Evolutionary conservation across 2,113 vertebrate species (phyloP).

Genomic region (Isichthys henryi): DNA sequence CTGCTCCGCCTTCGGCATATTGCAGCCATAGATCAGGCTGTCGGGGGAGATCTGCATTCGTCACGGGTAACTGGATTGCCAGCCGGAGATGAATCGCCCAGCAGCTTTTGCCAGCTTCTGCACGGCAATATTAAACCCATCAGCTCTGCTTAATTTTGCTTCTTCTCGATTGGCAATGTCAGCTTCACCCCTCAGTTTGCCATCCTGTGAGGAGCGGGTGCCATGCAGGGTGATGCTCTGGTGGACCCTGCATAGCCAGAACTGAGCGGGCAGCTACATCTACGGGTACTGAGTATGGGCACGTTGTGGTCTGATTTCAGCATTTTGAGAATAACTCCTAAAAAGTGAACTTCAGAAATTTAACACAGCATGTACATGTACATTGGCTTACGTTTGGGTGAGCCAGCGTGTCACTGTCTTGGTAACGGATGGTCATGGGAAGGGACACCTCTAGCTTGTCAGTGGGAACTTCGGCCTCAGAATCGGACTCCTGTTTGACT

Average conservation of each 20-base stretch:
- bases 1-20: slow-evolving; percentile 64
- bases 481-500: slow-evolving; percentile 42
- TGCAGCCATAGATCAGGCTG: slow-evolving; percentile 69
- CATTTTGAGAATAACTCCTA: neutral
- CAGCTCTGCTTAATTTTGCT: slow-evolving; percentile 9
- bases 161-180: neutral
- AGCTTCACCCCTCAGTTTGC: neutral
- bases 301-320: neutral
- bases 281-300: neutral
- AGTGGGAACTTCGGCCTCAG: slow-evolving; percentile 27
- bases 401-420: slow-evolving; percentile 79
- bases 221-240: neutral
- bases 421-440: slow-evolving; percentile 81
- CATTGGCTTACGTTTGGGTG: slow-evolving; percentile 78
- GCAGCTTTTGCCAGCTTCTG: slow-evolving; percentile 21
- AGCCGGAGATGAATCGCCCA: slow-evolving; percentile 23
- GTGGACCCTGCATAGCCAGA: neutral
- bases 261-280: neutral
- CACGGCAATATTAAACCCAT: slow-evolving; percentile 31
- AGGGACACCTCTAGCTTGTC: slow-evolving; percentile 61
- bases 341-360: neutral
- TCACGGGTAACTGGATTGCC: slow-evolving; percentile 37
- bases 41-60: slow-evolving; percentile 48
- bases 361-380: neutral
- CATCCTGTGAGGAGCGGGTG: neutral